These are phyloP conservation scores for Drosophila orosa DNA, from an alignment of 1,140 invertebrate species.

Conservation along the genomic window DNA sequence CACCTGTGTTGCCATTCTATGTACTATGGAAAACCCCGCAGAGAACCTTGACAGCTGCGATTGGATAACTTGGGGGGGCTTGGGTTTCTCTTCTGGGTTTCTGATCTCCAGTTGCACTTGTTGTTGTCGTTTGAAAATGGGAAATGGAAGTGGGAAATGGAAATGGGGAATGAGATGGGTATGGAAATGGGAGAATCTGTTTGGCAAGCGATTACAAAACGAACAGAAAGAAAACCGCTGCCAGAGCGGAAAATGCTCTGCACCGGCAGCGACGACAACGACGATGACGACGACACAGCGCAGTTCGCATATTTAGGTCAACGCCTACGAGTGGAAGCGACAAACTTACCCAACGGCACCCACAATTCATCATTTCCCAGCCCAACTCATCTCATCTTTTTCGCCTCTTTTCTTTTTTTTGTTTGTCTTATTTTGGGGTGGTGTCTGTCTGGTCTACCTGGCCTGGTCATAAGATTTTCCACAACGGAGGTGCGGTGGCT, in stretches of 20 bases:
- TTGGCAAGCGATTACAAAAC: conserved; percentile 77
- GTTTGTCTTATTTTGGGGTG: conserved; percentile 2
- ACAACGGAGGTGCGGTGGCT: conserved; percentile 5
- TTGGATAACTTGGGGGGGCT: conserved; percentile 48
- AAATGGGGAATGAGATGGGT: conserved; percentile 1
- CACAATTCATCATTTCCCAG: conserved; percentile 76
- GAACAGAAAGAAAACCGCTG: conserved; percentile 59
- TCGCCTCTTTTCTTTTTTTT: conserved; percentile 9
- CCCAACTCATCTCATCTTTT: conserved; percentile 30
- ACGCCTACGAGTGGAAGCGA: conserved; percentile 75
- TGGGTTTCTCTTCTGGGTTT: conserved; percentile 32
- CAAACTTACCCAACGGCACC: conserved; percentile 76
- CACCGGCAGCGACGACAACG: conserved; percentile 24
- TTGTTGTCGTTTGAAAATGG: conserved; percentile 33
- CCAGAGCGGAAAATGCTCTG: conserved; percentile 63
- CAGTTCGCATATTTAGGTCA: conserved; percentile 73
- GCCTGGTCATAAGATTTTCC: conserved; percentile 72
- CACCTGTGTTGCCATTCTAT: conserved; percentile 22
- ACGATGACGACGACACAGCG: conserved; percentile 23
- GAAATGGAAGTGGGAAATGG: conserved; percentile 37
- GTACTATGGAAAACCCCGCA: conserved; percentile 5
- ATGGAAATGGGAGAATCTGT: conserved; percentile 38
- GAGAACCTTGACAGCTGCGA: conserved; percentile 67
- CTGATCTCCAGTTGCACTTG: conserved; percentile 71
- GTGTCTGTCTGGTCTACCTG: conserved; percentile 72